Conservation (phyloP, 2,888 invertebrate species). For the Protodeltote pygarga region DNA sequence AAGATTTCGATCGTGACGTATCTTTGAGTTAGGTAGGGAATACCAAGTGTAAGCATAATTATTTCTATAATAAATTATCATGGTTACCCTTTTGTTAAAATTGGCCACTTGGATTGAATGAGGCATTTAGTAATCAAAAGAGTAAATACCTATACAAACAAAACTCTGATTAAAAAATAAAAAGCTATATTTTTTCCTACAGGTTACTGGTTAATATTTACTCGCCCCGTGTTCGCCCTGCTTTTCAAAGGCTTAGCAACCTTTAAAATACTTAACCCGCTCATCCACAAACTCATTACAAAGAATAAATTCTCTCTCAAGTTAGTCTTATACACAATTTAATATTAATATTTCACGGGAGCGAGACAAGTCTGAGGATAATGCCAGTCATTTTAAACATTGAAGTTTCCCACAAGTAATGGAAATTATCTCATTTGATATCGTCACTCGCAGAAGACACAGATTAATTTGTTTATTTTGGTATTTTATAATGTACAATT, state of each 20-base stretch:
- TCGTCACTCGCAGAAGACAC: slow-evolving; percentile 1
- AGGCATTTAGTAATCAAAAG: slow-evolving; percentile 7
- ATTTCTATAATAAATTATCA: no score
- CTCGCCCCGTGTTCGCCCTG: no score
- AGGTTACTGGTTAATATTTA: no score
- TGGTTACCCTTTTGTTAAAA: slow-evolving; percentile 9
- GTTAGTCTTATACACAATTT: slow-evolving; percentile 5
- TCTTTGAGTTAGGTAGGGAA: no score
- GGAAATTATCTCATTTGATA: slow-evolving; percentile 28
- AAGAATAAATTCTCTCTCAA: slow-evolving; percentile 4
- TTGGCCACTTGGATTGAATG: no score
- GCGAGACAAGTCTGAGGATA: slow-evolving; percentile 5
- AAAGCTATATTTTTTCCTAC: neutral
- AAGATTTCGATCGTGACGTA: no score
- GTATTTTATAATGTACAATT: neutral
- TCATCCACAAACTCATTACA: slow-evolving; percentile 14
- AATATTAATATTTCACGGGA: slow-evolving; percentile 19
- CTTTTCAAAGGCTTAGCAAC: neutral
- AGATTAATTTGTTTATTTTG: slow-evolving; percentile 1
- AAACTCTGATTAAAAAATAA: neutral
- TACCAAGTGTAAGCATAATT: no score
- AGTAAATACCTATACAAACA: slow-evolving; percentile 14
- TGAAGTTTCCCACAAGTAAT: slow-evolving; percentile 10
- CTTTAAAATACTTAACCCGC: neutral
- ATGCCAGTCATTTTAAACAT: slow-evolving; percentile 21